Evolutionary conservation across 2,888 invertebrate species (phyloP), one percentile per base, ranked within the genome.

Genomic region (Amphipoea oculea): DNA sequence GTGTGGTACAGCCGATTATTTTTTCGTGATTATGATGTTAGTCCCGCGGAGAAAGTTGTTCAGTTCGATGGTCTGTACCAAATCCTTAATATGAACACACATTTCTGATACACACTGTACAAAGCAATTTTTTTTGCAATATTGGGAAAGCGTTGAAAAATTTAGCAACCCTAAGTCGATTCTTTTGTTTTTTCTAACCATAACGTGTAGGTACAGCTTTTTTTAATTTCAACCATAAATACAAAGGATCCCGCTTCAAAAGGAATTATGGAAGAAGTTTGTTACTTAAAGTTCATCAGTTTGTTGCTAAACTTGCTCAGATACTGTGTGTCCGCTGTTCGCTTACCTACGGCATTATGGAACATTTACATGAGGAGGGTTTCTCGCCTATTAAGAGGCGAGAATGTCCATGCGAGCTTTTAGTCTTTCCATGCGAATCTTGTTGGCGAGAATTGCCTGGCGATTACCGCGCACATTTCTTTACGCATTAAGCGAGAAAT

Each of bases 181-280:
- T 40, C 20, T 62, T 62, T 62, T 36, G 7, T 65, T 70, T 29
- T 74, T 68, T 29, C n/a, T 1, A 57, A 71, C n/a, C 20, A 68
- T 23, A 36, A 54, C 23, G 69, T 57, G 70, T 40, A 72, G 23
- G 60, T 83, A 42, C 20, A 42, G n/a, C 69, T 80, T 76, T 80
- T 68, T 57, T 84, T 85, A 88, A 88, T 89, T 89, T 89, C 17
- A 68, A 78, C 69, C 83, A 76, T 88, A 88, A 87, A 86, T 86
- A 89, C 88, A 89, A 89, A 90, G 88, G 88, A 89, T 88, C 90
- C 88, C 87, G 82, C 93, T 94, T 94, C 92, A 93, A 95, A 94
- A 94, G 92, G 93, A 94, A 93, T 95, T 95, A 94, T 94, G 94
- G 92, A 93, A 92, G 92, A 94, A 94, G 93, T 95, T 94, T 88